phyloP scores from a whole-genome alignment of 2,113 vertebrate species.

The Lasiurus borealis region DNA sequence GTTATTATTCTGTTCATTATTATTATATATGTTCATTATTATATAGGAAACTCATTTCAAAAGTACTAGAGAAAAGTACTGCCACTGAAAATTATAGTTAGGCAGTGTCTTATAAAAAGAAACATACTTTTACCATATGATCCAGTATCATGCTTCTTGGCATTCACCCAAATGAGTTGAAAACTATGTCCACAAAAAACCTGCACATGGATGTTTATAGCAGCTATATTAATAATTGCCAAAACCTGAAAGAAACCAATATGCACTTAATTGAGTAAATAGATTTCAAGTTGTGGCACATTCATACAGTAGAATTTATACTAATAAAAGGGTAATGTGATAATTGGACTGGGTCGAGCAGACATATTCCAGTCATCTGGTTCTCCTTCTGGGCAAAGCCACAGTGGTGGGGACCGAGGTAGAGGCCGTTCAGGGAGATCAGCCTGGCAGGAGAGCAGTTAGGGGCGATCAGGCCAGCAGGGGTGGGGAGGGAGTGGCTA shows the following conservation, averaged over 20 bases:
- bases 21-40: neutral
- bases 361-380: no score
- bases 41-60: neutral
- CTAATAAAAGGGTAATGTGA: no score
- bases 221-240: neutral
- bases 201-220: neutral
- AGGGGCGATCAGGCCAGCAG: no score
- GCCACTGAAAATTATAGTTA: neutral
- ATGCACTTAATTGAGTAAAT: neutral
- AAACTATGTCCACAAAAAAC: neutral
- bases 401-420: no score
- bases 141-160: neutral
- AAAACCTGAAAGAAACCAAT: neutral
- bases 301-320: neutral
- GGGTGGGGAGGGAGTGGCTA: no score
- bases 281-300: neutral
- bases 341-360: no score
- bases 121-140: neutral
- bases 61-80: neutral
- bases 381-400: no score
- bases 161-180: neutral
- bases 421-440: no score
- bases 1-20: neutral
- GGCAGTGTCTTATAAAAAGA: neutral
- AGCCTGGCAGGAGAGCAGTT: no score